Conservation (phyloP, 2,888 invertebrate genomes). For the Himalopsyche tibetana region DNA sequence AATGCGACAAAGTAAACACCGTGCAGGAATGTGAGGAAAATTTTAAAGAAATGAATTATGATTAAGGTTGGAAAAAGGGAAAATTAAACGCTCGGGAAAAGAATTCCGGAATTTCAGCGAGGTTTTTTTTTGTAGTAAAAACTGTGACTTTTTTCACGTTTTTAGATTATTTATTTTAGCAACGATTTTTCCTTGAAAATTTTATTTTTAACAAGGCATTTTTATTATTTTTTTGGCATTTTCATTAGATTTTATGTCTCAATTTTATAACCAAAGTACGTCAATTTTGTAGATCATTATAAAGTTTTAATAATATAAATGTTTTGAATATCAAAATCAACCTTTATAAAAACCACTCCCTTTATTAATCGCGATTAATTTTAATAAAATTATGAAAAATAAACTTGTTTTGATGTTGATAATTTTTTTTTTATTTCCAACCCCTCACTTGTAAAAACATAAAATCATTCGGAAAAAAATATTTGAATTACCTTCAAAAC, state of each 20-base stretch:
- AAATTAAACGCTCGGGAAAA: conserved; percentile 24
- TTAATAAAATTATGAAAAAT: too few relatives aligned
- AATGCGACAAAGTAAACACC: conserved; percentile 18
- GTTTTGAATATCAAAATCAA: too few relatives aligned
- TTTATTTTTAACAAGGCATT: not conserved
- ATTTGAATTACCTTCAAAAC: too few relatives aligned
- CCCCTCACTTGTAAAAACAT: too few relatives aligned
- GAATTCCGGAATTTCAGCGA: conserved; percentile 6
- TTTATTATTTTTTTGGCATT: not conserved
- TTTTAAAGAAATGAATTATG: conserved; percentile 34
- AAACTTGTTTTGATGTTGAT: too few relatives aligned
- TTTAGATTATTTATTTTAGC: not conserved
- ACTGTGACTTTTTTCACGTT: conserved; percentile 17
- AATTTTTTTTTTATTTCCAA: too few relatives aligned
- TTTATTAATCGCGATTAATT: too few relatives aligned
- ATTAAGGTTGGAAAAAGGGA: conserved; percentile 20
- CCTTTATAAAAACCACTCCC: too few relatives aligned
- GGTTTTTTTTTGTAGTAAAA: not conserved
- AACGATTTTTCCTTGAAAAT: not conserved
- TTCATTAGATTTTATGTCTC: conserved; percentile 7
- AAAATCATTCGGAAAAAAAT: too few relatives aligned
- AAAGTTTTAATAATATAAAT: too few relatives aligned
- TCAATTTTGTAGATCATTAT: too few relatives aligned
- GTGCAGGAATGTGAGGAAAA: conserved; percentile 18
- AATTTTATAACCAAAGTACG: not conserved